Evolutionary conservation across 1,140 invertebrate species (phyloP).

Genomic region (Achroia grisella): DNA sequence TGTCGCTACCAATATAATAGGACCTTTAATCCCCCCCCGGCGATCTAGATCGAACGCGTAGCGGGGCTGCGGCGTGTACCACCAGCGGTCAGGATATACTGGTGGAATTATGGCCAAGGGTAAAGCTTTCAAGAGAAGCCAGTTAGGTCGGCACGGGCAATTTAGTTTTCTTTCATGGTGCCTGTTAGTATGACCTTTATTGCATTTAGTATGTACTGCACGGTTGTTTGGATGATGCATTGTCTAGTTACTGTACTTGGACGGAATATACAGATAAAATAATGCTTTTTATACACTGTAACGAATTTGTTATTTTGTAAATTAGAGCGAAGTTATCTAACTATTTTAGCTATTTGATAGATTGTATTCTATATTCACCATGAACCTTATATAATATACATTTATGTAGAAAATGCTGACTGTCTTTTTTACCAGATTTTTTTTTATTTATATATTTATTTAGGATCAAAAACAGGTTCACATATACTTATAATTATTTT

Average conservation of each 20-base stretch:
- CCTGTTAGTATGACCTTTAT: constrained; percentile 58
- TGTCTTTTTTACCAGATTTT: no score
- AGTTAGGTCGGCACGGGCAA: constrained; percentile 64
- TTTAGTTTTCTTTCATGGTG: constrained; percentile 67
- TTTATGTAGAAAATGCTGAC: no score
- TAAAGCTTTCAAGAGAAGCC: constrained; percentile 48
- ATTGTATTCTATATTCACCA: no score
- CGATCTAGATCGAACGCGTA: background rate
- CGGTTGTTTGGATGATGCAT: constrained; percentile 37
- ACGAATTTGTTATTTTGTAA: no score
- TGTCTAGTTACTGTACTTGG: background rate
- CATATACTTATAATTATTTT: no score
- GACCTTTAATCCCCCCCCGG: constrained; percentile 26
- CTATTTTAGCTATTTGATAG: no score
- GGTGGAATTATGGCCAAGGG: constrained; percentile 40
- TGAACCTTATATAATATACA: no score
- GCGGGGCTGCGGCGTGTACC: background rate
- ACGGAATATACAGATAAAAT: no score
- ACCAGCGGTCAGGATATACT: constrained; percentile 25
- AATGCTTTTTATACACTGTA: no score
- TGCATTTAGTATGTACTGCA: constrained; percentile 43
- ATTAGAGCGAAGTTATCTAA: no score
- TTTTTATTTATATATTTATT: no score
- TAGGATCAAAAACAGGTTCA: no score
- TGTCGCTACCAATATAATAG: constrained; percentile 32